A percentile compares a stretch with the other conserved stretches of the same genome.
Evolutionary conservation across 2,797 vertebrate genomes (phyloP).

Genomic region (Lepus townsendii): DNA sequence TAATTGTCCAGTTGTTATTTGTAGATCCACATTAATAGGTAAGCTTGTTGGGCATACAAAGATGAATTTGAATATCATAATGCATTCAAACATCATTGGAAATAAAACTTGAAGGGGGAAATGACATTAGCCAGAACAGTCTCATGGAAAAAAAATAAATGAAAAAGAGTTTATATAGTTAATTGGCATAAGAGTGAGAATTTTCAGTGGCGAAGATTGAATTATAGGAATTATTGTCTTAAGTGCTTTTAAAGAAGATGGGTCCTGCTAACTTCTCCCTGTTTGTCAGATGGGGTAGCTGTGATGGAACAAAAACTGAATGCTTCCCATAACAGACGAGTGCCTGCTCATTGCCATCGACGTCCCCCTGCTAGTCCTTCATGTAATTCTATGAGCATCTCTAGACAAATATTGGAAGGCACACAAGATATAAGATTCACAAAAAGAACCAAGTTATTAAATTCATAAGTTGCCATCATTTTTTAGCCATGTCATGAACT

Average conservation of each 20-base stretch:
- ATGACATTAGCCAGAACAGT: not conserved
- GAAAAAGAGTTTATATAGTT: not conserved
- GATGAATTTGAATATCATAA: not conserved
- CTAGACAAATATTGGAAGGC: not conserved
- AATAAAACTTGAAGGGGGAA: not conserved
- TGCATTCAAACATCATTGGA: not conserved
- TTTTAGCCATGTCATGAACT: not conserved
- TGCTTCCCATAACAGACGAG: not conserved
- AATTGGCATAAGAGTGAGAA: not conserved
- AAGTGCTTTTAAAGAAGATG: not conserved
- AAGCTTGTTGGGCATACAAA: not conserved
- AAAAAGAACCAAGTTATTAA: not conserved
- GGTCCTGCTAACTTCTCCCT: not conserved
- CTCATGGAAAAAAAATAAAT: not conserved
- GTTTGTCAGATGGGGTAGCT: not conserved
- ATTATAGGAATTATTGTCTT: not conserved
- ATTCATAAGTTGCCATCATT: not conserved
- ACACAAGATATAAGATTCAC: not conserved
- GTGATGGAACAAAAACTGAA: not conserved
- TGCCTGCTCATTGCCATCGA: fast-evolving
- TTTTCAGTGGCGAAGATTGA: not conserved
- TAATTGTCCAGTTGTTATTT: not conserved
- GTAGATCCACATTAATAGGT: not conserved
- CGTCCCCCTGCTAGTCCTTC: too few species aligned
- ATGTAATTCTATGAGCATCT: not conserved